These are phyloP conservation scores for Anthopleura xanthogrammica DNA, from an alignment of 92 coral and sea anemone genomes.

Conservation along the genomic window DNA sequence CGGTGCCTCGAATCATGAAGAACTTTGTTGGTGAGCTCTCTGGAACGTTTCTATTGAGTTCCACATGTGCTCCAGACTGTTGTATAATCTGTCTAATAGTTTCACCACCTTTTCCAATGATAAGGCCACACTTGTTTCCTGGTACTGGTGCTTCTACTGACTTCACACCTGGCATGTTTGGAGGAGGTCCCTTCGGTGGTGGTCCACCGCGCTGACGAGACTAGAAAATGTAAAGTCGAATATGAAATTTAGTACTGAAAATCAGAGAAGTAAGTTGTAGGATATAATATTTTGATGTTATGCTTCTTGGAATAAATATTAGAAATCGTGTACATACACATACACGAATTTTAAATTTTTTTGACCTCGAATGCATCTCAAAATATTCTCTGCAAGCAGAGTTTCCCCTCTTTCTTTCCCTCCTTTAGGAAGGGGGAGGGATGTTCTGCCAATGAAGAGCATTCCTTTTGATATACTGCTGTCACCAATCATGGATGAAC, in stretches of 20 bases:
- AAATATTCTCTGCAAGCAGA: too few species aligned
- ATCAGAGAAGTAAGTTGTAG: neutral
- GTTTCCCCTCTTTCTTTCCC: too few species aligned
- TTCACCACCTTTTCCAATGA: conserved; percentile 99
- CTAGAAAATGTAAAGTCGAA: conserved; percentile 30
- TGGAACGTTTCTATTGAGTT: conserved; percentile 84
- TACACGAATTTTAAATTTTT: too few species aligned
- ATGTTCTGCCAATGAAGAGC: too few species aligned
- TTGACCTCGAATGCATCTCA: too few species aligned
- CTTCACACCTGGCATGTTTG: conserved; percentile 88
- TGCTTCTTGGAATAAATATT: too few species aligned
- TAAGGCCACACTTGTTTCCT: conserved; percentile 94
- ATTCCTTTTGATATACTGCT: too few species aligned
- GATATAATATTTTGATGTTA: too few species aligned
- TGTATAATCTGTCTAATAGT: conserved; percentile 90
- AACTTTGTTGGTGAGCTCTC: conserved; percentile 90
- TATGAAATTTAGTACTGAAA: neutral
- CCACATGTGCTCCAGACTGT: conserved; percentile 90
- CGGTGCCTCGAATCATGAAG: conserved; percentile 93
- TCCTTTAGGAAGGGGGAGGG: too few species aligned
- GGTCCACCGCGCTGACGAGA: conserved; percentile 95
- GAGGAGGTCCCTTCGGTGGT: conserved; percentile 89
- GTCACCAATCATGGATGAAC: too few species aligned
- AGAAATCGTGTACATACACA: too few species aligned
- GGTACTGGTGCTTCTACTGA: conserved; percentile 91